Conservation (phyloP, 2,888 invertebrate species). For the Ganaspis brasiliensis region DNA sequence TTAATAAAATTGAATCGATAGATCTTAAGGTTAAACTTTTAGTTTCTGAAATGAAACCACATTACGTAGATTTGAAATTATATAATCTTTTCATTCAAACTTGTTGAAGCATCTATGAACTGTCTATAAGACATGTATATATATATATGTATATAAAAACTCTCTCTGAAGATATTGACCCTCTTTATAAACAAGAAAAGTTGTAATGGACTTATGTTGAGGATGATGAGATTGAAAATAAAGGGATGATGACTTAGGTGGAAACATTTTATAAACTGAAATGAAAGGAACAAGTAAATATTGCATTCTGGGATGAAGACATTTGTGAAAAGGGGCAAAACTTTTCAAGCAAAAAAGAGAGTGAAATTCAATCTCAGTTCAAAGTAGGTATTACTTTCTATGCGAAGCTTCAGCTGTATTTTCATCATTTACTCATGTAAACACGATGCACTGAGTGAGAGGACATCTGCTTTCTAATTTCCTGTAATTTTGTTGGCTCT, state of each 20-base stretch:
- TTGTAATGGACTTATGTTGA: constrained; percentile 5
- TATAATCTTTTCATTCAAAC: too few relatives aligned
- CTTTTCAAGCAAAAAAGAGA: constrained; percentile 23
- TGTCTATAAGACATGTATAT: too few relatives aligned
- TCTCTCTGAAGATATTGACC: constrained; percentile 2
- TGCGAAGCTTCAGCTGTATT: constrained; percentile 10
- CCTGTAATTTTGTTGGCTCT: neutral
- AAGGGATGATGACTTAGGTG: neutral
- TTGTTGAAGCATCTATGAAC: too few relatives aligned
- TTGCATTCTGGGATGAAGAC: constrained; percentile 17
- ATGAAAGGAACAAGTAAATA: constrained; percentile 21
- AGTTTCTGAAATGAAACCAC: too few relatives aligned
- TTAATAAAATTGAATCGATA: neutral
- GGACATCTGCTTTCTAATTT: constrained; percentile 5
- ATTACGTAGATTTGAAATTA: too few relatives aligned
- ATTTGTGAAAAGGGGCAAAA: constrained; percentile 14
- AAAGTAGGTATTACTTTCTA: constrained; percentile 10
- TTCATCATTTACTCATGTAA: constrained; percentile 40
- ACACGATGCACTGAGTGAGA: neutral
- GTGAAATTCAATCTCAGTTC: constrained; percentile 29
- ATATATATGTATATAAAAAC: too few relatives aligned
- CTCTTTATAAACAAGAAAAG: constrained; percentile 1
- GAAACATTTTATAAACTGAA: constrained; percentile 14
- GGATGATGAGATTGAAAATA: constrained; percentile 14
- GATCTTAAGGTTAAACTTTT: neutral